These are phyloP conservation scores for Cotesia chilonis DNA, from an alignment of 1,140 invertebrate species.

Conservation along the genomic window DNA sequence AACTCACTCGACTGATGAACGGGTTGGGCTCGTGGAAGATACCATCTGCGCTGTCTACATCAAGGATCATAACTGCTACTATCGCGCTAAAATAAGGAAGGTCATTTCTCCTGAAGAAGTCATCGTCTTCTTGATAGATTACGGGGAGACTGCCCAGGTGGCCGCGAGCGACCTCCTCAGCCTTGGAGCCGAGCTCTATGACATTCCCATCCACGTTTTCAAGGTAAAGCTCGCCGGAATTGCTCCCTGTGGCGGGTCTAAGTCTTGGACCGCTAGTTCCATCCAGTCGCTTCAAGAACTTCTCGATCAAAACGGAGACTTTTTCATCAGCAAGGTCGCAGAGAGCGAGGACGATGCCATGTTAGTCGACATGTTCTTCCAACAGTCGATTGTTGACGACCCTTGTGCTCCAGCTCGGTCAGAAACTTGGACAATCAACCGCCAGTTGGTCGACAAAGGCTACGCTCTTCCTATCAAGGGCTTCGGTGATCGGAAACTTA, in stretches of 20 bases:
- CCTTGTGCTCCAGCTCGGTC: conserved; percentile 62
- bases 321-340: conserved; percentile 57
- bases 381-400: conserved; percentile 58
- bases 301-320: conserved; percentile 54
- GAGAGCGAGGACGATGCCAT: conserved; percentile 62
- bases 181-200: conserved; percentile 58
- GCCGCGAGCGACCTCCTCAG: conserved; percentile 55
- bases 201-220: conserved; percentile 61
- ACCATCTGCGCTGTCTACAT: conserved; percentile 65
- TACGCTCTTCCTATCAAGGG: conserved; percentile 66
- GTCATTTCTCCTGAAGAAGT: conserved; percentile 50
- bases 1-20: conserved; percentile 32
- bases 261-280: conserved; percentile 66
- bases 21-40: conserved; percentile 55
- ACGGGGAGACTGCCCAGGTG: conserved; percentile 64
- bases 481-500: conserved; percentile 58
- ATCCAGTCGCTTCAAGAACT: conserved; percentile 66
- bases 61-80: conserved; percentile 63
- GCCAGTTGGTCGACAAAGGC: conserved; percentile 66
- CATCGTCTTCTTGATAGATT: conserved; percentile 66
- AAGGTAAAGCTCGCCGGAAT: conserved; percentile 69
- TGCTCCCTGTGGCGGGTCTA: conserved; percentile 63
- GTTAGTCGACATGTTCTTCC: conserved; percentile 68
- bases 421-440: conserved; percentile 67
- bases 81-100: conserved; percentile 64